These are phyloP conservation scores for Myiotriccus ornatus DNA, from an alignment of 2,797 vertebrate genomes.

Conservation along the genomic window DNA sequence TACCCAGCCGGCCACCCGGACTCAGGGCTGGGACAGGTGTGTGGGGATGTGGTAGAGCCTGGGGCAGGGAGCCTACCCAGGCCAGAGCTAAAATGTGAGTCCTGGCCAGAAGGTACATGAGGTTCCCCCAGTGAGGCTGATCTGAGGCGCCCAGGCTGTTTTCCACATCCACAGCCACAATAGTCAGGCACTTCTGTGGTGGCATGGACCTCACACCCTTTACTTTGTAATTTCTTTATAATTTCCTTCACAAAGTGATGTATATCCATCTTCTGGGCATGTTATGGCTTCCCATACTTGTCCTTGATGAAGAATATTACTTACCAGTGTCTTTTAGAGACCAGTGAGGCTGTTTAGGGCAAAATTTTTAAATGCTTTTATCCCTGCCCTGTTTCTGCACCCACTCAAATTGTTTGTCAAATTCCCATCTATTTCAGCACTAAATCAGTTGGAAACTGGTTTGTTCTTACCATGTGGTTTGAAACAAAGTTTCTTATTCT, in stretches of 20 bases:
- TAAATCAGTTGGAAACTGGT: not conserved
- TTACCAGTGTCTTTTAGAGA: not conserved
- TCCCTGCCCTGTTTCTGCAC: not conserved
- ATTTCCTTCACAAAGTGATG: not conserved
- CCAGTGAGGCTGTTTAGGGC: not conserved
- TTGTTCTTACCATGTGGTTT: slow-evolving; percentile 41
- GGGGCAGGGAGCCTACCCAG: not conserved
- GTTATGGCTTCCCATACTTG: not conserved
- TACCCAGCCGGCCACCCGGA: accelerated
- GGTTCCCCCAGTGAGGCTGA: not conserved
- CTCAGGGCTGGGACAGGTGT: accelerated
- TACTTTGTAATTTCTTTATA: too few relatives aligned
- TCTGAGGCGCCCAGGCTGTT: not conserved
- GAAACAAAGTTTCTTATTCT: slow-evolving; percentile 57
- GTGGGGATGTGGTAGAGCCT: not conserved
- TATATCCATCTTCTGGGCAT: not conserved
- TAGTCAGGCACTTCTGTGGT: not conserved
- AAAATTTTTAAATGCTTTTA: not conserved
- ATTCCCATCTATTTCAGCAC: not conserved
- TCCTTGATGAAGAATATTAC: not conserved
- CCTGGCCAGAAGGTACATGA: too few relatives aligned
- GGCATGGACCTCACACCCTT: not conserved
- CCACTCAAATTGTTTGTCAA: not conserved
- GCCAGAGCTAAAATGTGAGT: not conserved
- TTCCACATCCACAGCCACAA: not conserved